Evolutionary conservation across 2,888 invertebrate genomes (phyloP).

Genomic region (Nomada lathburiana): DNA sequence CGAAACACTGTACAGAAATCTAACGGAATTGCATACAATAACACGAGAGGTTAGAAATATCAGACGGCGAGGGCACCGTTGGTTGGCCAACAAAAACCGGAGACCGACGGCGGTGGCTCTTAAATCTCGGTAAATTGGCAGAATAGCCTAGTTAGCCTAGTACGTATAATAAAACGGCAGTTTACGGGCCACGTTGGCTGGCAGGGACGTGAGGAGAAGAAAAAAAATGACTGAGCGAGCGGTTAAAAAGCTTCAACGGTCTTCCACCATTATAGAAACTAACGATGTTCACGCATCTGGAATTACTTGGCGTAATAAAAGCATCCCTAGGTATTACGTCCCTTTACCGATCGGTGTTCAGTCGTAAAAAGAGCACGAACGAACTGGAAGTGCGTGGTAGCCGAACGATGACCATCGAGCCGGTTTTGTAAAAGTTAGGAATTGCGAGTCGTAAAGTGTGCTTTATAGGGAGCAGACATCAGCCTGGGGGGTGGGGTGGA

Average conservation of each 20-base stretch:
- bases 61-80: background rate
- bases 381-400: background rate
- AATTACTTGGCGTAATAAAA: background rate
- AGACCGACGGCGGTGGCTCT: background rate
- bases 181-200: background rate
- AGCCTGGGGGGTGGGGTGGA: constrained; percentile 52
- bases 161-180: constrained; percentile 39
- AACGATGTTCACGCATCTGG: background rate
- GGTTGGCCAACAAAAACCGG: background rate
- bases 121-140: constrained; percentile 32
- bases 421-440: constrained; percentile 77
- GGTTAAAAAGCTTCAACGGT: constrained; percentile 21
- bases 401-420: background rate
- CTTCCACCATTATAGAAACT: background rate
- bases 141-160: background rate
- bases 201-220: background rate
- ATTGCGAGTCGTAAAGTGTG: constrained; percentile 79
- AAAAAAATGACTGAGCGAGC: constrained; percentile 21
- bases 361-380: background rate
- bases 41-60: background rate
- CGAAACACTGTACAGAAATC: background rate
- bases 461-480: constrained; percentile 75
- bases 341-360: constrained; percentile 8
- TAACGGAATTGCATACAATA: too few relatives aligned
- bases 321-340: background rate